Conservation (phyloP, 2,113 vertebrate species). For the Melanerpes aurifrons region DNA sequence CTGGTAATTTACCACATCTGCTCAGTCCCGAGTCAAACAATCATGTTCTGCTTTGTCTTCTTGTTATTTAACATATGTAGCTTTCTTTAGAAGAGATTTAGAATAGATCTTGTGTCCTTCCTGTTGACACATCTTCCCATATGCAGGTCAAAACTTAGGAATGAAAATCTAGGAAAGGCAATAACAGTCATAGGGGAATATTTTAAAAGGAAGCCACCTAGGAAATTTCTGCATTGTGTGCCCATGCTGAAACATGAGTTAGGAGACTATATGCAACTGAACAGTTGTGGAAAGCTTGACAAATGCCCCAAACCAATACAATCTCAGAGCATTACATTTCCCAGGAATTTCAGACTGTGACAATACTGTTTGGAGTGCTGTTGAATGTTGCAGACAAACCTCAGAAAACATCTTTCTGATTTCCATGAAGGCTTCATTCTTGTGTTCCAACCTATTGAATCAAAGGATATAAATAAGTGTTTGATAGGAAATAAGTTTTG, state of each 20-base stretch:
- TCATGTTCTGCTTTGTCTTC: neutral
- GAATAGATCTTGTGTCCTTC: neutral
- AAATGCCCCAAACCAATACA: neutral
- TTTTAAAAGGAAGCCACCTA: neutral
- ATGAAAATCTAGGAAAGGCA: neutral
- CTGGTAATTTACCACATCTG: neutral
- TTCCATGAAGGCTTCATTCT: neutral
- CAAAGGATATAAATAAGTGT: neutral
- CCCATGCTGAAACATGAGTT: conserved; percentile 1
- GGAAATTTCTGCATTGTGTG: neutral
- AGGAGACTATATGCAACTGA: neutral
- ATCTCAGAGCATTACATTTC: conserved; percentile 6
- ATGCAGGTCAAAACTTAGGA: neutral
- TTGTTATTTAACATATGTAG: neutral
- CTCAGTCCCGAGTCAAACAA: neutral
- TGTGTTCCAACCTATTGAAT: neutral
- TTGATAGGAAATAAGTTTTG: neutral
- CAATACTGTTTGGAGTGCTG: neutral
- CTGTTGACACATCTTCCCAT: neutral
- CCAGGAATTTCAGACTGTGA: neutral
- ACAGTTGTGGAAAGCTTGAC: neutral
- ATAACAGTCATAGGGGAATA: neutral
- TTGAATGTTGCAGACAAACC: neutral
- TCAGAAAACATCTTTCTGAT: neutral
- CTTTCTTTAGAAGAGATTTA: neutral